These are phyloP conservation scores for Styela clava DNA, from an alignment of 23 tunicate genomes.

Conservation along the genomic window DNA sequence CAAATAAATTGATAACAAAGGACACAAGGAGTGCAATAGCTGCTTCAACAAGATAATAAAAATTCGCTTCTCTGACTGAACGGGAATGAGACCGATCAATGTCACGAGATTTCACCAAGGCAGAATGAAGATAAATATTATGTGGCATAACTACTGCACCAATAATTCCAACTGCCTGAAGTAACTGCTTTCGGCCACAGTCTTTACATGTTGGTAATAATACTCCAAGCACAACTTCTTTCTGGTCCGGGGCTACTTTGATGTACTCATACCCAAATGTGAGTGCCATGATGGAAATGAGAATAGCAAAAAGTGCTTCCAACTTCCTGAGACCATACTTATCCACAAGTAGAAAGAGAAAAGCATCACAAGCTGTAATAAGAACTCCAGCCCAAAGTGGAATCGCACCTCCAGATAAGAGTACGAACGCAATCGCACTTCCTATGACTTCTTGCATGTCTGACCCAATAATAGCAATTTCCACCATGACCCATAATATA, in stretches of 20 bases:
- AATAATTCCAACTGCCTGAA: slow-evolving; percentile 92
- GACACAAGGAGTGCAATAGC: slow-evolving; percentile 74
- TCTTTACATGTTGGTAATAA: slow-evolving; percentile 61
- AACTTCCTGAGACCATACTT: slow-evolving; percentile 89
- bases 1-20: slow-evolving; percentile 82
- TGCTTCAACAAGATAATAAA: slow-evolving; percentile 71
- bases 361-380: slow-evolving; percentile 87
- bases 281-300: slow-evolving; percentile 83
- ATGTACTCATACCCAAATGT: slow-evolving; percentile 92
- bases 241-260: slow-evolving; percentile 79
- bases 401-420: slow-evolving; percentile 31
- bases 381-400: slow-evolving; percentile 50
- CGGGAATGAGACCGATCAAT: slow-evolving; percentile 56
- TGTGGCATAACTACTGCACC: slow-evolving; percentile 98
- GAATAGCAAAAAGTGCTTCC: slow-evolving; percentile 86
- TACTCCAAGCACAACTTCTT: slow-evolving; percentile 73
- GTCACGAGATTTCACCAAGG: slow-evolving; percentile 87
- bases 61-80: slow-evolving; percentile 73
- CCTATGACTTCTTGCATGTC: slow-evolving; percentile 99
- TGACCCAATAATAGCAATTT: slow-evolving; percentile 86
- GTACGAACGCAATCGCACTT: slow-evolving; percentile 82
- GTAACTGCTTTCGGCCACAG: slow-evolving; percentile 70
- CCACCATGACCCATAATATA: slow-evolving; percentile 88
- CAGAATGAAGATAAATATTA: slow-evolving; percentile 94
- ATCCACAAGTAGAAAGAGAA: slow-evolving; percentile 80